Evolutionary conservation across 1,140 invertebrate species (phyloP).

Genomic region (Dendroctonus ponderosae): DNA sequence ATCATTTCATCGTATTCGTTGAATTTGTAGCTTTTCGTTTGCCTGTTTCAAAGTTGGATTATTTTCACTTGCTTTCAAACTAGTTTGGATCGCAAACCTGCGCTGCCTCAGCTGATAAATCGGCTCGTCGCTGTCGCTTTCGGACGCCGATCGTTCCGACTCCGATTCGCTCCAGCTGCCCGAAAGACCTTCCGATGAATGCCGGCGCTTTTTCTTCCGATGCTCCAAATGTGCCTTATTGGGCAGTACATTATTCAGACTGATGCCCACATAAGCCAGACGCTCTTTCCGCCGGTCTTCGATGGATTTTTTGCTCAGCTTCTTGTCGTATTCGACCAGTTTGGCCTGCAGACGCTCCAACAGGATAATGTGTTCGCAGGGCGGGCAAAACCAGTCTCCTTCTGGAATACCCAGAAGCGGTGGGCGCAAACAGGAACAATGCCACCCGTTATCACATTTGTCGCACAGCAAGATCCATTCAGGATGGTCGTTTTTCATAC

Average conservation of each 20-base stretch:
- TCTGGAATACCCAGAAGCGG: slow-evolving; percentile 90
- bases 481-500: slow-evolving; percentile 85
- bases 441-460: slow-evolving; percentile 91
- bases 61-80: neutral
- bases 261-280: slow-evolving; percentile 74
- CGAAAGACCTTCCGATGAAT: slow-evolving; percentile 39
- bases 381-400: slow-evolving; percentile 96
- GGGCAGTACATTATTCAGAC: slow-evolving; percentile 70
- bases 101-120: slow-evolving; percentile 79
- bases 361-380: slow-evolving; percentile 83
- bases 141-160: slow-evolving; percentile 48
- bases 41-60: slow-evolving; percentile 42
- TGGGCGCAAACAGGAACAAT: slow-evolving; percentile 89
- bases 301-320: slow-evolving; percentile 63
- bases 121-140: slow-evolving; percentile 60
- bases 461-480: slow-evolving; percentile 96
- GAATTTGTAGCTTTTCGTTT: slow-evolving; percentile 78
- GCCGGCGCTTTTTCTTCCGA: slow-evolving; percentile 46
- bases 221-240: slow-evolving; percentile 44
- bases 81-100: slow-evolving; percentile 18
- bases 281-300: slow-evolving; percentile 70
- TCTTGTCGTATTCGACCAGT: slow-evolving; percentile 62
- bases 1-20: slow-evolving; percentile 94
- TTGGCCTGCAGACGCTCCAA: slow-evolving; percentile 66
- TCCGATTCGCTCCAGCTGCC: slow-evolving; percentile 40